Base-by-base conservation (phyloP, 2,888 invertebrate genomes). In the Strigamia maritima region DNA sequence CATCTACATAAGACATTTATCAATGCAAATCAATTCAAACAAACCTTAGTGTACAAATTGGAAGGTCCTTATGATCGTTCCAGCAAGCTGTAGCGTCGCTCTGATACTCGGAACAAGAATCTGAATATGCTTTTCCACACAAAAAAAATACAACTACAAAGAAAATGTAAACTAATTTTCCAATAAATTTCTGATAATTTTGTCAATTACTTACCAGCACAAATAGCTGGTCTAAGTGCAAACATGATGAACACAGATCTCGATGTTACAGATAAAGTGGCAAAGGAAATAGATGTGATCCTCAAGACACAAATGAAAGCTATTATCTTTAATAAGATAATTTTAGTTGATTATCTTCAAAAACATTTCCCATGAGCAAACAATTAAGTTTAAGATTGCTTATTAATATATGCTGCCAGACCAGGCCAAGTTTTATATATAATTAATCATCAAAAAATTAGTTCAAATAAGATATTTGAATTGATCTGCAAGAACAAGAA, bases 301-400 rank as follows among this genome's bases (percentile, higher is more conserved):
- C 22, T 28, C 26, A 70, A 14, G 70, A 26, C 2, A 1, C 12
- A 70, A 70, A 26, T 26, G n/a, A 70, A 70, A 16, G 70, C 28
- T 16, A 70, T 70, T 70, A 70, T 26, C n/a, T 70, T 70, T 70
- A 70, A 70, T 70, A 16, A n/a, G n/a, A 70, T 70, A 70, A 70
- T 70, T 70, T 70, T 26, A 19, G 26, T 70, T 70, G 28, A 70
- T 70, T 70, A 14, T 12, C 12, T 70, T 70, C 28, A 4, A 70
- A 70, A 70, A 70, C 70, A 70, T 28, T 70, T 70, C 70, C 70
- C 70, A 70, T 70, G 70, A 70, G 16, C 14, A 70, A 70, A 24
- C 19, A n/a, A 44, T 44, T 2, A 6, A 54, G 35, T 10, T 8
- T 35, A 35, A 35, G 35, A 35, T 35, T 35, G 35, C 35, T 35